Percentiles rank a stretch among this genome's conserved stretches.
phyloP scores from a whole-genome alignment of 2,797 vertebrate species.

The Peromyscus eremicus region DNA sequence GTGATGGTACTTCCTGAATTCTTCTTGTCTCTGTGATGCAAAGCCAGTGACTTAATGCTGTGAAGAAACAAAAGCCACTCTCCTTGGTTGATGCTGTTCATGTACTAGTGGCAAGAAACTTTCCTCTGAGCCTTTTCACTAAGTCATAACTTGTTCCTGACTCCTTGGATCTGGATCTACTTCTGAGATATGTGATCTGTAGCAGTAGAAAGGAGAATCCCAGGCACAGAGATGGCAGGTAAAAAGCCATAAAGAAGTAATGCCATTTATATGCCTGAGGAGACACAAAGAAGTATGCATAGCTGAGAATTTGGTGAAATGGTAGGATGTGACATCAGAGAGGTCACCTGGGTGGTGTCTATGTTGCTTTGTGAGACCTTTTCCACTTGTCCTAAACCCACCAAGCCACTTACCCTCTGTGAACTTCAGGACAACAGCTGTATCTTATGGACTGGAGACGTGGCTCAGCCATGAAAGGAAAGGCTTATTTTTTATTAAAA shows the following conservation, averaged over 20 bases:
- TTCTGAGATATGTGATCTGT: too few relatives aligned
- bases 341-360: too few relatives aligned
- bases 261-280: not conserved
- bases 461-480: not conserved
- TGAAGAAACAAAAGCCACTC: too few relatives aligned
- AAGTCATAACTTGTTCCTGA: too few relatives aligned
- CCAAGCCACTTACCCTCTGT: not conserved
- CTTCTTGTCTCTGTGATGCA: not conserved
- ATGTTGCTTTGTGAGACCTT: not conserved
- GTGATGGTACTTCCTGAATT: not conserved
- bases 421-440: accelerated
- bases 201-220: too few relatives aligned
- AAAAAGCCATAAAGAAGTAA: not conserved
- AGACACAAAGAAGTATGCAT: not conserved
- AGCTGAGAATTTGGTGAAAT: not conserved
- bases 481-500: too few relatives aligned
- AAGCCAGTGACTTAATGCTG: too few relatives aligned
- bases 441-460: not conserved
- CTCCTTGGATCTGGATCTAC: too few relatives aligned
- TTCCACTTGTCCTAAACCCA: accelerated
- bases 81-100: too few relatives aligned
- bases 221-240: not conserved
- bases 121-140: too few relatives aligned
- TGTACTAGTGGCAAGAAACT: too few relatives aligned
- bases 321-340: not conserved